phyloP scores from a whole-genome alignment of 2,888 invertebrate genomes.

The Ennomos quercinarius region DNA sequence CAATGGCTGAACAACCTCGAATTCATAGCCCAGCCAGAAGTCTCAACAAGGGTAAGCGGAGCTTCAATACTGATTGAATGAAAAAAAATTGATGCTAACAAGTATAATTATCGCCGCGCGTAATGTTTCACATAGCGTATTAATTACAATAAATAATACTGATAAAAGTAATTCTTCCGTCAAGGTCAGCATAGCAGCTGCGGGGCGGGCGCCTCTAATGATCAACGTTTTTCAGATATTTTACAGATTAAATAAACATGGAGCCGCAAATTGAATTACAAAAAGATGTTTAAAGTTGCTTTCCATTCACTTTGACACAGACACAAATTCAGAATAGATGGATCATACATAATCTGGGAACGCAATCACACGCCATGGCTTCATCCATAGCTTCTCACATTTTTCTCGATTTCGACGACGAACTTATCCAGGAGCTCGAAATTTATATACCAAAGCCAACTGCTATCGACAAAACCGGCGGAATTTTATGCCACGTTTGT shows the following conservation, averaged over 20 bases:
- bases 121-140: conserved; percentile 27
- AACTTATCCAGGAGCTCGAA: conserved; percentile 27
- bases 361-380: conserved; percentile 57
- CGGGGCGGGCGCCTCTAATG: conserved; percentile 25
- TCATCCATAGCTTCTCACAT: conserved; percentile 44
- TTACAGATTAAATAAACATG: conserved; percentile 62
- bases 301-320: conserved; percentile 64
- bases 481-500: conserved; percentile 86
- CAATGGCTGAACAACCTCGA: conserved; percentile 69
- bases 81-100: conserved; percentile 25
- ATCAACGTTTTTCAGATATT: conserved; percentile 56
- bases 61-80: conserved; percentile 32
- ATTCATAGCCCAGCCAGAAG: conserved; percentile 48
- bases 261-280: conserved; percentile 59
- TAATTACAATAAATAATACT: conserved; percentile 24
- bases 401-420: conserved; percentile 22
- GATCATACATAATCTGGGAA: conserved; percentile 66
- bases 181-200: conserved; percentile 39
- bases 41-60: conserved; percentile 33
- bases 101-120: conserved; percentile 21
- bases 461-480: conserved; percentile 76
- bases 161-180: conserved; percentile 25
- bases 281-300: conserved; percentile 68
- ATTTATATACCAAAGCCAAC: conserved; percentile 59
- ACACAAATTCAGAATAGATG: conserved; percentile 66